Percentiles rank a stretch among this genome's conserved stretches.
phyloP scores from a whole-genome alignment of 2,113 vertebrate species.

The Sylvilagus bachmani region DNA sequence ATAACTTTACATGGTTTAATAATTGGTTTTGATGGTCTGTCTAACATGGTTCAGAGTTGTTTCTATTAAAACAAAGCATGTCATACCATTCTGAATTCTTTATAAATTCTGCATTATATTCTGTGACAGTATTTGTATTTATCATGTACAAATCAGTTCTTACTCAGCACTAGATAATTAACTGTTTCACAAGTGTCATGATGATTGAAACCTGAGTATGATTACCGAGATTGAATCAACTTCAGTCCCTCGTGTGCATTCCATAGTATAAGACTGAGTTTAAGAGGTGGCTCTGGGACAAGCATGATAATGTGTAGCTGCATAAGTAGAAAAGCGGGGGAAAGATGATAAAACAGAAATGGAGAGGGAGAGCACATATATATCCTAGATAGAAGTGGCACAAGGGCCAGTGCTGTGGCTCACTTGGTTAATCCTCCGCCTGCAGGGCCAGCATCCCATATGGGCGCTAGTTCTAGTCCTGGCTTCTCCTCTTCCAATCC shows the following conservation, averaged over 20 bases:
- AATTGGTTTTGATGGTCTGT: slow-evolving; percentile 80
- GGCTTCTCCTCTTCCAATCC: too few relatives aligned
- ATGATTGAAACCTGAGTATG: background rate
- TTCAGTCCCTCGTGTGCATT: background rate
- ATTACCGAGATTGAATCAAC: background rate
- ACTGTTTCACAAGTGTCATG: slow-evolving; percentile 16
- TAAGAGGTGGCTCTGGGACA: background rate
- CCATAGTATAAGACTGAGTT: background rate
- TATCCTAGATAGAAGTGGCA: background rate
- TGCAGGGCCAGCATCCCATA: too few relatives aligned
- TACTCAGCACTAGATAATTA: slow-evolving; percentile 42
- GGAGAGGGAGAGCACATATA: background rate
- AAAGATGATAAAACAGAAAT: background rate
- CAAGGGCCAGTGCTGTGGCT: too few relatives aligned
- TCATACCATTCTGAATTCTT: slow-evolving; percentile 72
- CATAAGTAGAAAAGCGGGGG: background rate
- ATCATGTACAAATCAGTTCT: slow-evolving; percentile 53
- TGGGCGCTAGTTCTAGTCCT: too few relatives aligned
- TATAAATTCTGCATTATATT: slow-evolving; percentile 78
- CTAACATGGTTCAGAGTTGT: slow-evolving; percentile 72
- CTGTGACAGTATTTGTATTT: slow-evolving; percentile 54
- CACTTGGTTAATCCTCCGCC: too few relatives aligned
- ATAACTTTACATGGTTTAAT: slow-evolving; percentile 64
- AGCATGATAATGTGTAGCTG: background rate
- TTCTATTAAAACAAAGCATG: slow-evolving; percentile 75